Conservation (phyloP, 30 jellyfish, hydroid and myxozoan species). For the Nemopilema nomurai region DNA sequence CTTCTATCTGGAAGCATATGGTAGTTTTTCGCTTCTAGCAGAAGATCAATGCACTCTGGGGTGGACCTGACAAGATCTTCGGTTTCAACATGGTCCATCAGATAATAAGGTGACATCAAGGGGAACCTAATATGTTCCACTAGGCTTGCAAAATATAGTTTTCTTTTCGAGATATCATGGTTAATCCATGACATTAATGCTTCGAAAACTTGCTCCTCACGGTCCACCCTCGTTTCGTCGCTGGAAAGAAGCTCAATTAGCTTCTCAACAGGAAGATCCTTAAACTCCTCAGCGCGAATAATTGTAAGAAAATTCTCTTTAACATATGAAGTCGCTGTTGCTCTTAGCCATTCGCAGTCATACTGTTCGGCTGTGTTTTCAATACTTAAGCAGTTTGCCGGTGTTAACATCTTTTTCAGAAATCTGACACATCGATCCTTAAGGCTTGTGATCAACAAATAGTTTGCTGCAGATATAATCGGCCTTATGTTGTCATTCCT, state of each 20-base stretch:
- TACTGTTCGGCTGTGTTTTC: constrained; percentile 90
- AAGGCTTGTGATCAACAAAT: constrained; percentile 76
- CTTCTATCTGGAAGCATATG: constrained; percentile 98
- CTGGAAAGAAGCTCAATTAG: constrained; percentile 79
- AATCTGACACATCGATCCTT: constrained; percentile 89
- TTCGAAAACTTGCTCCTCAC: constrained; percentile 95
- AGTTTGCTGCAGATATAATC: constrained; percentile 93
- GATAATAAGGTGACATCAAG: constrained; percentile 93
- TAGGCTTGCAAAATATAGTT: constrained; percentile 61
- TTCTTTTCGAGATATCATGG: constrained; percentile 63
- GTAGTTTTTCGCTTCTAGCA: constrained; percentile 95
- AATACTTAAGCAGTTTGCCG: constrained; percentile 88
- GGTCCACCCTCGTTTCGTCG: constrained; percentile 92
- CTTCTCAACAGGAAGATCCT: constrained; percentile 64
- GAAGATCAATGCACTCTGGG: constrained; percentile 91
- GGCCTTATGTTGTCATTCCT: constrained; percentile 79
- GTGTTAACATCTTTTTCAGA: constrained; percentile 83
- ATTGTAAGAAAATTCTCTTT: constrained; percentile 84
- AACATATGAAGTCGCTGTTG: constrained; percentile 86
- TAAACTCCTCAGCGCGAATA: constrained; percentile 78
- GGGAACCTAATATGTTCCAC: constrained; percentile 92
- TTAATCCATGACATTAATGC: constrained; percentile 93
- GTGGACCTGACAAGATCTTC: constrained; percentile 90
- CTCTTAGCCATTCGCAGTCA: constrained; percentile 89
- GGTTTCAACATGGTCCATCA: constrained; percentile 98